A percentile compares a stretch with the other conserved stretches of the same genome.
Conservation (phyloP, 2,888 invertebrate species). For the Caenorhabditis becei region DNA sequence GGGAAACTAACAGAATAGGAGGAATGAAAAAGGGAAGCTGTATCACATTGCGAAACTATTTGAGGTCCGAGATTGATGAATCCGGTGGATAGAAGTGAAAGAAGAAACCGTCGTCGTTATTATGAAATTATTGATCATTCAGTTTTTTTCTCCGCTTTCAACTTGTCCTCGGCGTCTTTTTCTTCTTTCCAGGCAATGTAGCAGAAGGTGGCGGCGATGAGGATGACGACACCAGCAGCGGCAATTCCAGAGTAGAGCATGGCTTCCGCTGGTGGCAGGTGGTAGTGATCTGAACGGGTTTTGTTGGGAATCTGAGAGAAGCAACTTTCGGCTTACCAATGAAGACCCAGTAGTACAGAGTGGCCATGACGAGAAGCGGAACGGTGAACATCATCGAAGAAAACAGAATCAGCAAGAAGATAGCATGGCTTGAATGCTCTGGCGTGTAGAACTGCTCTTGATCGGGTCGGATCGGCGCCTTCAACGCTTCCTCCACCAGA, state of each 20-base stretch:
- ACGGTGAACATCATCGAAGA: constrained; percentile 76
- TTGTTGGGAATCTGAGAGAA: not conserved
- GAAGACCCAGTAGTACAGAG: constrained; percentile 74
- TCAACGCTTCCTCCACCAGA: constrained; percentile 48
- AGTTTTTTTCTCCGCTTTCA: constrained; percentile 47
- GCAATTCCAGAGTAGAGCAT: constrained; percentile 75
- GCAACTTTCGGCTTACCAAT: constrained; percentile 62
- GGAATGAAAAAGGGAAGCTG: not conserved
- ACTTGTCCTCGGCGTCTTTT: constrained; percentile 66
- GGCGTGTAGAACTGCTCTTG: constrained; percentile 70
- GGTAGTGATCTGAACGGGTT: constrained; percentile 67
- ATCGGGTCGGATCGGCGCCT: constrained; percentile 59
- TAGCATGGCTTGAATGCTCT: constrained; percentile 62
- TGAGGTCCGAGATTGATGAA: constrained; percentile 32
- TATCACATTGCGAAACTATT: constrained; percentile 43
- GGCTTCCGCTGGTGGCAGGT: constrained; percentile 67
- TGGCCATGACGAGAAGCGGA: constrained; percentile 74
- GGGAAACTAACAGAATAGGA: constrained; percentile 10
- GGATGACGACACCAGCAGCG: constrained; percentile 65
- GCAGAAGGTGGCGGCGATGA: constrained; percentile 73
- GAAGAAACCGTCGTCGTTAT: constrained; percentile 2
- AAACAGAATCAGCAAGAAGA: constrained; percentile 70
- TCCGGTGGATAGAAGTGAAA: not conserved
- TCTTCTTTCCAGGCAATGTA: constrained; percentile 77
- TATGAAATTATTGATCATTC: constrained; percentile 11